Evolutionary conservation across 2,888 invertebrate genomes (phyloP), one percentile per base, ranked within the genome.

Genomic region (Scaptomyza cyrtandrae): DNA sequence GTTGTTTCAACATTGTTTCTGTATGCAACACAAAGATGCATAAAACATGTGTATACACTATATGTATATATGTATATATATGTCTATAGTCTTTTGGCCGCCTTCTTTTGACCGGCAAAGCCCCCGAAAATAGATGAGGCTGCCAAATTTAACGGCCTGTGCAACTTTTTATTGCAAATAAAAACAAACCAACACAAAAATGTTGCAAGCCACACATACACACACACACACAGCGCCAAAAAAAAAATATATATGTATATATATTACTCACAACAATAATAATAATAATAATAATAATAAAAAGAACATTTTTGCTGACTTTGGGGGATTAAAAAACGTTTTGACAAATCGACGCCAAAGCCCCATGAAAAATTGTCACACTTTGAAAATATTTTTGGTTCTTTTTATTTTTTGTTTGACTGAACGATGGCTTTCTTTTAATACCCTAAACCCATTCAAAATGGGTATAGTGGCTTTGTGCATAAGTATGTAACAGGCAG

Each of bases 101-200:
- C 27, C 52, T 46, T 61, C 52, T 50, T 66, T 41, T 41, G 41
- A 16, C 16, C 41, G 41, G 41, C 41, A 41, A 41, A 37, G 1
- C 3, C 9, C 39, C 46, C 54, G 58, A 74, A 82, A 88, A 82
- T 82, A 82, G 88, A 71, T 65, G 62, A 64, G 88, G 56, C 89
- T 71, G 78, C 78, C 82, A 89, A 79, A 62, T 87, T 81, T 67
- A 87, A 78, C 69, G 86, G 71, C 53, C 75, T 86, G 86, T 82
- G 83, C 83, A 75, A 75, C 83, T 71, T 81, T 80, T 88, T 71
- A 86, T 88, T 83, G 76, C 83, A 71, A 78, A 85, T 72, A 75
- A 76, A 19, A 19, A 80, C 24, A 77, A 35, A 24, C 3, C 24
- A 83, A 86, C 52, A 80, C 24, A 77, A 35, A 37, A n/a, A 44